These are phyloP conservation scores for Campoplex nolae DNA, from an alignment of 2,888 invertebrate species.

Conservation along the genomic window DNA sequence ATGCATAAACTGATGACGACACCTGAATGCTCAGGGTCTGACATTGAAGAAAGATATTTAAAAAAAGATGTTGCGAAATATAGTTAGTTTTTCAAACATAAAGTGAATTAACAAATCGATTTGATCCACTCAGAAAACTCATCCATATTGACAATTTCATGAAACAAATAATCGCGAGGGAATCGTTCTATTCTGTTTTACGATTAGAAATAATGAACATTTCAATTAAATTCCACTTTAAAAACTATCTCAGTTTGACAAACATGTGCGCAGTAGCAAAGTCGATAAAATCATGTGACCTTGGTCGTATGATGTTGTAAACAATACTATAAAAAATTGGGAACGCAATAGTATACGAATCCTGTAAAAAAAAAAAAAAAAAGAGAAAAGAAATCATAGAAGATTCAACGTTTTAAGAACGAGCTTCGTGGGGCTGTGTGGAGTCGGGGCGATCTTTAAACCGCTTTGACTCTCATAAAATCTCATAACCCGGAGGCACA, in stretches of 20 bases:
- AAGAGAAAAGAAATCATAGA: slow-evolving; percentile 36
- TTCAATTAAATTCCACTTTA: neutral
- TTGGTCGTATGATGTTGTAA: too few relatives aligned
- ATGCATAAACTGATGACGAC: neutral
- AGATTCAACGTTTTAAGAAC: slow-evolving; percentile 32
- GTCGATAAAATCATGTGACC: too few relatives aligned
- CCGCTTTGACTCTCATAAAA: slow-evolving; percentile 83
- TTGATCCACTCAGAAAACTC: too few relatives aligned
- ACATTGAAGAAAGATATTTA: neutral
- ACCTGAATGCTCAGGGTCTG: neutral
- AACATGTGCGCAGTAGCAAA: neutral
- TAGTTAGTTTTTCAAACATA: too few relatives aligned
- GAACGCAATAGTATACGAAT: slow-evolving; percentile 11
- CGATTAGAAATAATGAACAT: neutral
- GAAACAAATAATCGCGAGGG: too few relatives aligned
- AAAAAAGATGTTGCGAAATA: too few relatives aligned
- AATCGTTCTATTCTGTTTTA: neutral
- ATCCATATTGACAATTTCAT: too few relatives aligned
- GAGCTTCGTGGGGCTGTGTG: slow-evolving; percentile 16
- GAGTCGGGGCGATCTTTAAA: slow-evolving; percentile 74
- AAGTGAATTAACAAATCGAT: too few relatives aligned
- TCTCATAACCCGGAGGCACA: slow-evolving; percentile 82
- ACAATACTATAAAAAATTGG: too few relatives aligned
- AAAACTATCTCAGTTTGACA: neutral
- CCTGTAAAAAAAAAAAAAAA: slow-evolving; percentile 11